Base-by-base conservation (phyloP, 2,797 vertebrate genomes). In the Phrynocephalus forsythii region DNA sequence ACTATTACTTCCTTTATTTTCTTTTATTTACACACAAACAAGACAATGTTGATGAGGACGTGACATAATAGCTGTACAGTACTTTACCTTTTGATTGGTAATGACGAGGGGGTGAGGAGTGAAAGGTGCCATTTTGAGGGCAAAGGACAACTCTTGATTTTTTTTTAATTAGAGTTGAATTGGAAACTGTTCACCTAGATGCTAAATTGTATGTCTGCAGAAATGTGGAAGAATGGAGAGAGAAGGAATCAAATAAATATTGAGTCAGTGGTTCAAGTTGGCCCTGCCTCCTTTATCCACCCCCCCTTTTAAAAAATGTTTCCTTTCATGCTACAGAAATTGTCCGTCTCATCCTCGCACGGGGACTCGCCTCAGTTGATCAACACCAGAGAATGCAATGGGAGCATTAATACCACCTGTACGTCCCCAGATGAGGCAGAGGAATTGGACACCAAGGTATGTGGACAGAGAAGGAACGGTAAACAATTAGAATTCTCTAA, bases 371-470 rank as follows among this genome's bases (percentile, higher is more conserved):
- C 97, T 0, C 95, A 95, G 1, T 91, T 97, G 92, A 92, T 98
- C 86, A 98, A 98, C 92, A 97, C 96, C 95, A 97, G 97, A 86
- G 95, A 95, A 82, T 95, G 95, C 88, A 97, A 97, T 0, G 97
- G 97, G 11, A 97, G 95, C 3, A 56, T 92, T 71, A 94, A 95
- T 73, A 95, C 96, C 67, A 92, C 94, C 0, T 95, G 95, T 28
- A 96, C 96, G 85, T 94, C 94, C 0, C 90, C 96, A 0, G 96
- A 96, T 66, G 97, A 97, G 28, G 83, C 93, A 0, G 98, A 98
- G 85, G 98, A 99, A 52, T 96, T 97, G 8, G 98, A 98, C 3
- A 93, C 97, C 7, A 97, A 97, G 97, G 98, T 98, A 89, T 24
- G 10, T 63, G 60, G 60, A 5, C 60, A 63, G 60, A 63, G 5